These are phyloP conservation scores for Phortica okadai DNA, from an alignment of 2,888 invertebrate species.

Conservation along the genomic window DNA sequence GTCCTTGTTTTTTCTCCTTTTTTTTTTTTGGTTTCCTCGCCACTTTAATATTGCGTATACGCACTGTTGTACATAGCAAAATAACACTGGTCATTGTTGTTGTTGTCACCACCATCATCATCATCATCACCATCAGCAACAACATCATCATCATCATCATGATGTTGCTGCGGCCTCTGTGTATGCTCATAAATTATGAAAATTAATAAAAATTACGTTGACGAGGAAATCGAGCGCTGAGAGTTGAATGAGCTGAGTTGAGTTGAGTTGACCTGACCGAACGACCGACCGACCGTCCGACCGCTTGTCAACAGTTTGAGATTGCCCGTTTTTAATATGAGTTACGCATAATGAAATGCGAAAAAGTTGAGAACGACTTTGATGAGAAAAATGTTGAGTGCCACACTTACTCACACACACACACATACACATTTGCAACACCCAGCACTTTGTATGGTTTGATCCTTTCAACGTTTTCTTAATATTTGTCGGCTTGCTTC, in stretches of 20 bases:
- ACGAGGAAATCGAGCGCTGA: conserved; percentile 38
- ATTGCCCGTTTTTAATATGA: neutral
- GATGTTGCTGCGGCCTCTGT: neutral
- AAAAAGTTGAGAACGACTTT: neutral
- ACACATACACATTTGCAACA: neutral
- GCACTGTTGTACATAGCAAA: neutral
- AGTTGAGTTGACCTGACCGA: conserved; percentile 48
- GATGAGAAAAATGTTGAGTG: too few species aligned
- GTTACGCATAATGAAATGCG: neutral
- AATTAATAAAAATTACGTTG: conserved; percentile 63
- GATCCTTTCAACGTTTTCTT: neutral
- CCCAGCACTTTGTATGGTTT: neutral
- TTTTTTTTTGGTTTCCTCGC: too few species aligned
- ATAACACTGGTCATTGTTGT: too few species aligned
- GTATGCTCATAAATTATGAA: conserved; percentile 64
- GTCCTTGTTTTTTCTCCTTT: too few species aligned
- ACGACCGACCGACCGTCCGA: too few species aligned
- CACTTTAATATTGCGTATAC: conserved; percentile 36
- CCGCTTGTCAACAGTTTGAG: conserved; percentile 52
- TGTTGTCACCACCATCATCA: too few species aligned
- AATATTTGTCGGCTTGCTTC: neutral
- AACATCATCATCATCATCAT: too few species aligned
- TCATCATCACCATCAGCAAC: too few species aligned
- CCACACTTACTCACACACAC: too few species aligned
- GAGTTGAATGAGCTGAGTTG: conserved; percentile 43